Evolutionary conservation across 2,797 vertebrate species (phyloP), one percentile per base, ranked within the genome.

Genomic region (Todus mexicanus): DNA sequence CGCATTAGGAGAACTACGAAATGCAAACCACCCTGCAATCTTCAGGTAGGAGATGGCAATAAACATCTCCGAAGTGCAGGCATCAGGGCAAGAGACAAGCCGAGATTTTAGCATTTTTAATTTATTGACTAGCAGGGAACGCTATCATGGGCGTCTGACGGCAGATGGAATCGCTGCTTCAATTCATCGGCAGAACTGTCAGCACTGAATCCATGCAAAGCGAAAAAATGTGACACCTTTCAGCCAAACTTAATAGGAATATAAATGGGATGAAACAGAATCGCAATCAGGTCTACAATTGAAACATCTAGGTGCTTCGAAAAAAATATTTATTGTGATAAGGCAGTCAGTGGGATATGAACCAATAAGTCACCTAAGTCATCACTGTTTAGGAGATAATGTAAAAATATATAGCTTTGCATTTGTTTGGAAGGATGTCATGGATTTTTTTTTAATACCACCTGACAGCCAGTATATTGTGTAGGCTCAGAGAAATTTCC

Each of bases 281-380:
- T 64, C 80, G 53, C 59, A 92, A 63, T 93, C 78, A 83, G 56
- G 35, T 66, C 56, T 84, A 73, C 91, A 75, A 82, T 1, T 66
- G 84, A 89, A 96, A 82, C 33, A 78, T 53, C 50, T 57, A 79
- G 56, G 54, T 79, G 45, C 59, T 87, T 70, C 85, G 66, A 54
- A 82, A 85, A 92, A 94, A 93, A 86, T 79, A 92, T 77, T 92
- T 93, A 86, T 80, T 90, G 86, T 80, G 40, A 74, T 94, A 95
- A 89, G 29, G 59, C 72, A 71, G 4, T 89, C 84, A 93, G 80
- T 73, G 91, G 80, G 76, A 92, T 92, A 86, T 77, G 76, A 95
- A 80, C 54, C 79, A 93, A 64, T 77, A 96, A 94, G 72, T 96
- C 90, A 90, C 43, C 16, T 5, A 66, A 92, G 63, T 86, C 59